These are phyloP conservation scores for Pachydiplax longipennis DNA, from an alignment of 2,888 invertebrate species.

Conservation along the genomic window DNA sequence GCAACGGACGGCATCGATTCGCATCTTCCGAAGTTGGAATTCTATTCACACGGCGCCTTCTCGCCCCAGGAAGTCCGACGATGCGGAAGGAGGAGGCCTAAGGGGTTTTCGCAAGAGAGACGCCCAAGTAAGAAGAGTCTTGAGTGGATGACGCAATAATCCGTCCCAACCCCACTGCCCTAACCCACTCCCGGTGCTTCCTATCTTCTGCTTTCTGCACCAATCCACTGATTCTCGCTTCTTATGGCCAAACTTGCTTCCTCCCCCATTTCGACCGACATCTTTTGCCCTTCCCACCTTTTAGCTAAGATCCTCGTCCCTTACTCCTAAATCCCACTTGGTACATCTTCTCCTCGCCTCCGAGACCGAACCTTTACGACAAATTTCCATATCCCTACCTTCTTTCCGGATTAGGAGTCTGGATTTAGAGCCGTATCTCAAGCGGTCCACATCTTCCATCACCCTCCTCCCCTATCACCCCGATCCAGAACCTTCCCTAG, in stretches of 20 bases:
- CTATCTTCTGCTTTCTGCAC: neutral
- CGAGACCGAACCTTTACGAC: slow-evolving; percentile 23
- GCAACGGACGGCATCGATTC: neutral
- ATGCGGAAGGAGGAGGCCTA: neutral
- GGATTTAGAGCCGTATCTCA: slow-evolving; percentile 39
- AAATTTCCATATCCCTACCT: slow-evolving; percentile 39
- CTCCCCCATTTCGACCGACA: neutral
- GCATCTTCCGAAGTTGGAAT: slow-evolving; percentile 1
- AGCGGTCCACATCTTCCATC: slow-evolving; percentile 36
- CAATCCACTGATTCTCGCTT: slow-evolving; percentile 25
- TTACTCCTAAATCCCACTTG: neutral
- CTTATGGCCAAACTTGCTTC: slow-evolving; percentile 21
- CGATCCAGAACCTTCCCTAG: neutral
- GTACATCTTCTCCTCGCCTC: slow-evolving; percentile 3
- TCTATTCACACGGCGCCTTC: slow-evolving; percentile 13
- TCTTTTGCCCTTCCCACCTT: neutral
- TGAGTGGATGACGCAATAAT: slow-evolving; percentile 42
- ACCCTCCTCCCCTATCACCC: neutral
- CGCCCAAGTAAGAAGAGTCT: slow-evolving; percentile 17
- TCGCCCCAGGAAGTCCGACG: slow-evolving; percentile 1
- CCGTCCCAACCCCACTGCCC: neutral
- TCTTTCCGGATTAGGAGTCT: slow-evolving; percentile 33
- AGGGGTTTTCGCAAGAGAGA: slow-evolving; percentile 5
- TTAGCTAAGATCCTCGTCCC: neutral
- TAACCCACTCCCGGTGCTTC: neutral